phyloP scores from a whole-genome alignment of 2,888 invertebrate species.

The Nebria brevicollis region DNA sequence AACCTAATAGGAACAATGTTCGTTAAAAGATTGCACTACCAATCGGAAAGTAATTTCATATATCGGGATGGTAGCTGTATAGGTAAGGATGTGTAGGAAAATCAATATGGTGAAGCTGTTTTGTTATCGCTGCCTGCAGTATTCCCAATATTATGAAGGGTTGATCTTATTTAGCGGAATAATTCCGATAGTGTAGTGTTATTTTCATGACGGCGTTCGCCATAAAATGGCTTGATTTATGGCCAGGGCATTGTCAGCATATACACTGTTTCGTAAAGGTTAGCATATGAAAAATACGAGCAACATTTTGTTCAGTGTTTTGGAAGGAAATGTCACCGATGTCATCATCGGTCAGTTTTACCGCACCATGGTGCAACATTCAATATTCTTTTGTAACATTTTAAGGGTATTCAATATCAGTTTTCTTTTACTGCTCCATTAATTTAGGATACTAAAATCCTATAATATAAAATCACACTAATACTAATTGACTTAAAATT shows the following conservation, averaged over 20 bases:
- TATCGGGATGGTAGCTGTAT: neutral
- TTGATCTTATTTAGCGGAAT: conserved; percentile 35
- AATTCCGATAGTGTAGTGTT: conserved; percentile 43
- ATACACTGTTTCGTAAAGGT: neutral
- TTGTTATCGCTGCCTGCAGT: conserved; percentile 6
- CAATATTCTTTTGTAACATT: neutral
- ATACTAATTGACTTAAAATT: neutral
- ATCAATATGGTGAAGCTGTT: neutral
- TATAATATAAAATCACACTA: neutral
- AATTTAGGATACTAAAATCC: neutral
- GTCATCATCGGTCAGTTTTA: neutral
- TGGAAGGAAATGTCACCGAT: neutral
- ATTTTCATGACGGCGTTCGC: conserved; percentile 35
- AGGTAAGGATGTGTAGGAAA: neutral
- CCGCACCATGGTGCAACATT: neutral
- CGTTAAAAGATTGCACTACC: neutral
- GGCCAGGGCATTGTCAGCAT: neutral
- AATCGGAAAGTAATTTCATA: neutral
- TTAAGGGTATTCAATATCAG: neutral
- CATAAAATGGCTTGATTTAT: conserved; percentile 41
- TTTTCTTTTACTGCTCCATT: neutral
- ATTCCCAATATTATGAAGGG: conserved; percentile 5
- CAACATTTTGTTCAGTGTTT: neutral
- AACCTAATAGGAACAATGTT: neutral
- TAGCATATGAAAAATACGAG: neutral